Conservation (phyloP, 2,888 invertebrate species). For the Aspidiotus rigidus region DNA sequence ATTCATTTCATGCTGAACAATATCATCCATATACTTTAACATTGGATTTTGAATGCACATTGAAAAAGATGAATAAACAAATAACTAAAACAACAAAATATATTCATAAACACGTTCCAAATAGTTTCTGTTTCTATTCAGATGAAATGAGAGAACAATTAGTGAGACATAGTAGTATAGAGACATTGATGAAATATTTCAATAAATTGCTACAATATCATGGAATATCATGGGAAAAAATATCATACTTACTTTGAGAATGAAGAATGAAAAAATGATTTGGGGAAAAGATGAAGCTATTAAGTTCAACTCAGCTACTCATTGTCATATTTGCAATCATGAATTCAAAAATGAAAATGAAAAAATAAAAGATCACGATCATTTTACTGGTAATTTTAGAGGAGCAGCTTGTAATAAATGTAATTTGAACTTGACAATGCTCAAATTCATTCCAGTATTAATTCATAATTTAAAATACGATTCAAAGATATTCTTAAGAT, state of each 20-base stretch:
- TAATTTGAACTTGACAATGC: conserved; percentile 41
- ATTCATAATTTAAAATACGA: conserved; percentile 40
- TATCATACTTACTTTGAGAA: conserved; percentile 18
- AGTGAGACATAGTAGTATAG: conserved; percentile 15
- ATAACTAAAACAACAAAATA: conserved; percentile 5
- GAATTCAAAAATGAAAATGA: conserved; percentile 17
- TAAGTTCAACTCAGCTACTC: conserved; percentile 9
- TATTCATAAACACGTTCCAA: conserved; percentile 1
- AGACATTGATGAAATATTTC: conserved; percentile 15
- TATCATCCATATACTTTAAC: conserved; percentile 13
- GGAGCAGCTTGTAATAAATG: conserved; percentile 40
- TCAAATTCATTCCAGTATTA: conserved; percentile 39
- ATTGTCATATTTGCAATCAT: conserved; percentile 12
- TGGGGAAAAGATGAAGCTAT: conserved; percentile 13
- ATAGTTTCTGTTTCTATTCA: conserved; percentile 7
- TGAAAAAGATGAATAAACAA: conserved; percentile 15
- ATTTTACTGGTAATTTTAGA: conserved; percentile 39
- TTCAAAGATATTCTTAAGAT: conserved; percentile 5
- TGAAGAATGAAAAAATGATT: conserved; percentile 19
- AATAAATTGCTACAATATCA: conserved; percentile 14
- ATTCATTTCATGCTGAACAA: conserved; percentile 20
- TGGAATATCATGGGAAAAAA: conserved; percentile 16
- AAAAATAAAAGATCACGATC: conserved; percentile 14
- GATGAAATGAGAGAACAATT: conserved; percentile 17
- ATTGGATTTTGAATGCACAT: conserved; percentile 16